phyloP scores from a whole-genome alignment of 2,113 vertebrate species.

The Cyanistes caeruleus region DNA sequence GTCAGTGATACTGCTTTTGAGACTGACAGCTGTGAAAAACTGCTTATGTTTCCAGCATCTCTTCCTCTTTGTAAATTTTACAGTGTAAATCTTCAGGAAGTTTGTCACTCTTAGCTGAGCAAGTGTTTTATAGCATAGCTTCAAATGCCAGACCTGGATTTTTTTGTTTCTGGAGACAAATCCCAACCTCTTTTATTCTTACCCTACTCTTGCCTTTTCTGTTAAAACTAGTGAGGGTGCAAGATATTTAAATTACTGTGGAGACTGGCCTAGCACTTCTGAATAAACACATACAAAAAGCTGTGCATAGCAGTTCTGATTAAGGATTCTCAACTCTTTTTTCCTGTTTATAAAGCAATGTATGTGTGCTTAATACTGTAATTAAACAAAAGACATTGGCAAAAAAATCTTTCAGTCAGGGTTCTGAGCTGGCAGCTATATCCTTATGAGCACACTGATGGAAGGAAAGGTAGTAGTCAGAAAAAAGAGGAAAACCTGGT shows the following conservation, averaged over 20 bases:
- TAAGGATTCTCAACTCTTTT: not conserved
- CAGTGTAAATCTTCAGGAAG: not conserved
- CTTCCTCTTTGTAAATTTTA: not conserved
- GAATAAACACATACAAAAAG: not conserved
- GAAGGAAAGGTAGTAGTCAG: not conserved
- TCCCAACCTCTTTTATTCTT: not conserved
- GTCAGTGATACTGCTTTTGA: not conserved
- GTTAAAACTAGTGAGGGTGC: not conserved
- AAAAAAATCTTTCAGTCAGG: not conserved
- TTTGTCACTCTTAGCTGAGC: not conserved
- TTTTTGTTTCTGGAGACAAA: not conserved
- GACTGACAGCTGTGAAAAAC: conserved; percentile 11
- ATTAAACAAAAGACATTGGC: not conserved
- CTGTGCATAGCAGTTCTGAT: not conserved
- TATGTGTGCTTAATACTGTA: not conserved
- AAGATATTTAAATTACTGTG: not conserved
- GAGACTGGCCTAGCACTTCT: not conserved
- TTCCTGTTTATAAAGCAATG: not conserved
- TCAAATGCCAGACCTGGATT: not conserved
- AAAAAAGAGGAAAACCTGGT: not conserved
- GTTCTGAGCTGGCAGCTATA: not conserved
- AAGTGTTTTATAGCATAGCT: not conserved
- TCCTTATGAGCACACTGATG: not conserved
- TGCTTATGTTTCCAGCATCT: not conserved
- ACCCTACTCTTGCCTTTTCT: not conserved